A percentile compares a stretch with the other conserved stretches of the same genome.
phyloP scores from a whole-genome alignment of 2,797 vertebrate genomes.

The Aldrovandia affinis region DNA sequence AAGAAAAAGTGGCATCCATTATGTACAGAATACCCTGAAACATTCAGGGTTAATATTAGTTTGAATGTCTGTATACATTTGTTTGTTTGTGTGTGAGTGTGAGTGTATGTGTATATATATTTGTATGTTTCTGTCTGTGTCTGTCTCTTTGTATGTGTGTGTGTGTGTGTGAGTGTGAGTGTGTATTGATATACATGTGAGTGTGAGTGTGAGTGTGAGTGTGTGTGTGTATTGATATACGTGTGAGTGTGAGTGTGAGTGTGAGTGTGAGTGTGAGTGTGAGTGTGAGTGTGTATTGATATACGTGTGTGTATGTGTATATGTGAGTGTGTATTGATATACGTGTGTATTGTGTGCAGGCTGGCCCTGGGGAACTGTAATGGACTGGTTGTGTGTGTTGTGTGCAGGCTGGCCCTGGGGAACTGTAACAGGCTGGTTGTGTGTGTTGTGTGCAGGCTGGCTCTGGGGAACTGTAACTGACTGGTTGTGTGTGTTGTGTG shows the following conservation, averaged over 20 bases:
- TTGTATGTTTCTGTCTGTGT: too few species aligned
- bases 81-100: too few species aligned
- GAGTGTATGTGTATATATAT: too few species aligned
- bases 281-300: neutral
- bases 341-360: neutral
- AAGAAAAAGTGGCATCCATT: too few species aligned
- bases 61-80: too few species aligned
- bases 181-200: constrained; percentile 2
- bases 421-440: neutral
- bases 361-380: neutral
- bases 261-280: neutral
- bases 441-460: neutral
- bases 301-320: neutral
- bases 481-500: constrained; percentile 24
- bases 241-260: neutral
- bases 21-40: too few species aligned
- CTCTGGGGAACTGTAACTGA: constrained; percentile 17
- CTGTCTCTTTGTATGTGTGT: too few species aligned
- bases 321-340: constrained; percentile 10
- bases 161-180: too few species aligned
- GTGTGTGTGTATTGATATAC: neutral
- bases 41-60: too few species aligned
- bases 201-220: neutral
- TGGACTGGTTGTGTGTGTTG: neutral
- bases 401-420: neutral